phyloP scores from a whole-genome alignment of 2,888 invertebrate species.

The Axea sp. region DNA sequence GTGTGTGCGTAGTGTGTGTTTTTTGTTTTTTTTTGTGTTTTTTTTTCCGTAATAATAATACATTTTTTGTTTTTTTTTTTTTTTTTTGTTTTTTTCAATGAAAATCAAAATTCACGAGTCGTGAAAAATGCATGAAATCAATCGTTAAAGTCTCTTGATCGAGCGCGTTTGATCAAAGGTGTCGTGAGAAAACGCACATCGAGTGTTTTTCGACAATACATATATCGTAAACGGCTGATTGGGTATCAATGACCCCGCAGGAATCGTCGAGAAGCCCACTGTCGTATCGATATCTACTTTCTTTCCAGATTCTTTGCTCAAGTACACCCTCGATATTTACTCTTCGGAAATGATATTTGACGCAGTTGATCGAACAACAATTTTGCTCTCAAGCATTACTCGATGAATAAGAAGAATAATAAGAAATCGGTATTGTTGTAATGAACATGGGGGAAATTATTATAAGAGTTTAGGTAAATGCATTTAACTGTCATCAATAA shows the following conservation, averaged over 20 bases:
- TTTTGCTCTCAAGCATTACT: not conserved
- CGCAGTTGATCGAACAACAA: conserved; percentile 30
- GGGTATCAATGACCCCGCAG: conserved; percentile 77
- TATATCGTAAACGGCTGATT: conserved; percentile 75
- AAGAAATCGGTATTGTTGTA: too few relatives aligned
- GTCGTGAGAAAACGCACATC: conserved; percentile 73
- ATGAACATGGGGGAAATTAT: too few relatives aligned
- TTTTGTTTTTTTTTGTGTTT: too few relatives aligned
- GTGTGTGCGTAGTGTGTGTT: too few relatives aligned
- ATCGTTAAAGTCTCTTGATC: conserved; percentile 73
- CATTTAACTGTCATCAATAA: too few relatives aligned
- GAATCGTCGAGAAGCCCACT: conserved; percentile 48
- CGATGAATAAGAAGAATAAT: too few relatives aligned
- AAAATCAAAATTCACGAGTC: conserved; percentile 41
- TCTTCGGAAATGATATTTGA: conserved; percentile 65
- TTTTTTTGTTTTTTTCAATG: too few relatives aligned
- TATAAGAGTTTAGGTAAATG: too few relatives aligned
- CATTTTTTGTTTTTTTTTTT: too few relatives aligned
- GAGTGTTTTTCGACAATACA: conserved; percentile 71
- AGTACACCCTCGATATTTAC: conserved; percentile 70
- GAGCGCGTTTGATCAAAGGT: conserved; percentile 71
- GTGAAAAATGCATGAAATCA: conserved; percentile 70
- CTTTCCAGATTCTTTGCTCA: conserved; percentile 59
- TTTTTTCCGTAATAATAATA: too few relatives aligned
- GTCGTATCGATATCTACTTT: conserved; percentile 70